Base-by-base conservation (phyloP, 2,797 vertebrate species). In the Lerista edwardsae region DNA sequence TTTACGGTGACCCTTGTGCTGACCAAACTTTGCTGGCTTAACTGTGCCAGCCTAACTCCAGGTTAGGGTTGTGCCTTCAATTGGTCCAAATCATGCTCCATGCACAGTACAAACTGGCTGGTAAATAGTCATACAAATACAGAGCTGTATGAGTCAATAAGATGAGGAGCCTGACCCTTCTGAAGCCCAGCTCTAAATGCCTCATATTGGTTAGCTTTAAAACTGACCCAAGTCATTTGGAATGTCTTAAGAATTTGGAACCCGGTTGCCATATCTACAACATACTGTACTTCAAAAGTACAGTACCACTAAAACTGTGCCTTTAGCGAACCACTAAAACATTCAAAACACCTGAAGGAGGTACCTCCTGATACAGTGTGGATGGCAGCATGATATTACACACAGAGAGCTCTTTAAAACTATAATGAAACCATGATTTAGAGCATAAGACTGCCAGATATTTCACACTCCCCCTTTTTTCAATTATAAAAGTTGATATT, bases 401-500 rank as follows among this genome's bases (percentile, higher is more conserved):
- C 47, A 51, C 44, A 76, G 25, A 57, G 23, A 76, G 4, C 61
- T 89, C 21, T 31, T 86, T 85, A 61, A 88, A 90, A 75, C 9
- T 36, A 27, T 47, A 85, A 87, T 83, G 82, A 83, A 92, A 80
- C 57, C 87, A 44, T 77, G 85, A 88, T 47, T 62, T 73, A 39
- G 65, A 87, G 88, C 67, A 78, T 84, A 69, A 64, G 83, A 90
- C 34, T 74, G 59, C 68, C 84, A 12, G 89, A 68, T 67, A 84
- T 93, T 91, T 94, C 74, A 91, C 44, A 55, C 11, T 36, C 83
- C 31, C 80, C 80, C 85, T 84, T 80, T 94, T 90, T 91, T 88
- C 88, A 92, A 88, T 93, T 90, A 85, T 83, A 65, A 31, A 88
- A 90, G n/a, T 55, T 92, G 89, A 87, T 90, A 83, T 88, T 39